A percentile compares a stretch with the other conserved stretches of the same genome.
Conservation (phyloP, 2,113 vertebrate species). For the Mormyrus iriodes region DNA sequence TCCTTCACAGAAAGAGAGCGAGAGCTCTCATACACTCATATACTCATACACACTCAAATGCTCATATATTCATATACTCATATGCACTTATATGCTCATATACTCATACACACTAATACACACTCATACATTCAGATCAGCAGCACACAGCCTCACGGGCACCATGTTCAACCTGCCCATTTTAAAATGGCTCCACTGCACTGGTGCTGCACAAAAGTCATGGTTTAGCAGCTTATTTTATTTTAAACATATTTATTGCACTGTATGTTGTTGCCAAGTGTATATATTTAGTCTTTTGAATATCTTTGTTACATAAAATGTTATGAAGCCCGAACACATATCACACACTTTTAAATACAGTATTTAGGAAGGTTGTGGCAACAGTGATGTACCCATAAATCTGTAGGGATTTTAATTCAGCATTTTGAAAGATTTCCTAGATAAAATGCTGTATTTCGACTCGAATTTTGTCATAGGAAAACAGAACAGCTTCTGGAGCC, state of each 20-base stretch:
- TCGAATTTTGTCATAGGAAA: neutral
- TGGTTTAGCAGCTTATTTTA: neutral
- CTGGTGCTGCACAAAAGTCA: neutral
- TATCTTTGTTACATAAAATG: neutral
- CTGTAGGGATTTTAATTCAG: neutral
- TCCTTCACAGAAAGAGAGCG: constrained; percentile 25
- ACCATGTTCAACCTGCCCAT: neutral
- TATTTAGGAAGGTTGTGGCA: too few species aligned
- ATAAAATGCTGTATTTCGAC: neutral
- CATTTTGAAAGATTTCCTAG: neutral
- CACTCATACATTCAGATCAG: too few species aligned
- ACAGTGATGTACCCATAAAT: neutral
- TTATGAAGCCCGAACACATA: neutral
- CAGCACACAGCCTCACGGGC: neutral
- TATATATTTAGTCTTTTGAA: neutral
- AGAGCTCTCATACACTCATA: too few species aligned
- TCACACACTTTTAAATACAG: neutral
- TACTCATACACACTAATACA: too few species aligned
- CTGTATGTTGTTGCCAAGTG: neutral
- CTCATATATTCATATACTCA: too few species aligned
- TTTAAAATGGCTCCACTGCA: neutral
- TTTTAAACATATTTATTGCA: neutral
- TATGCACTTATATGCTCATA: too few species aligned
- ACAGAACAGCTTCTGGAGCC: neutral
- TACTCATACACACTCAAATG: too few species aligned